Percentiles rank a stretch among this genome's conserved stretches.
Conservation (phyloP, 1,140 invertebrate genomes). For the Sycophila sp. region DNA sequence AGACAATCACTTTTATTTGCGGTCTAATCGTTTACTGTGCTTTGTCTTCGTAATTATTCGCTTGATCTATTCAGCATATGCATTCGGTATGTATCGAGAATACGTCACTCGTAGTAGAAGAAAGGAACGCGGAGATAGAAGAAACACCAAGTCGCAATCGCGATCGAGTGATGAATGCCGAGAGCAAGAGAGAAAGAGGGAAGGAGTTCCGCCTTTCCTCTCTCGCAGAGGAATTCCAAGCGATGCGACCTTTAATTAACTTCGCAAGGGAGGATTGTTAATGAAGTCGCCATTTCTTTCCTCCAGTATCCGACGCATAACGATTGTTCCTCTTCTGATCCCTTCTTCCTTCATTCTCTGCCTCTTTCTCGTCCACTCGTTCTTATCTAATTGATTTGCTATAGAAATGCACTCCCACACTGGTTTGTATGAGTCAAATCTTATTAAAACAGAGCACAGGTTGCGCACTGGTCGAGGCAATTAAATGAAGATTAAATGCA, state of each 20-base stretch:
- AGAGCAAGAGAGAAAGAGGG: not conserved
- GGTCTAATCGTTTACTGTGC: too few species aligned
- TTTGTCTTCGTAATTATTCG: too few species aligned
- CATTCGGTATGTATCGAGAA: not conserved
- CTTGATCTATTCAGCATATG: too few species aligned
- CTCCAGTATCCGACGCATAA: not conserved
- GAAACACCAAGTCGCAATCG: not conserved
- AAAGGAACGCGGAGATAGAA: not conserved
- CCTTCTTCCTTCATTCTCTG: not conserved
- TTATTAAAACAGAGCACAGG: too few species aligned
- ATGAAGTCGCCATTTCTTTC: slow-evolving; percentile 29
- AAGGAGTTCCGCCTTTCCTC: slow-evolving; percentile 13
- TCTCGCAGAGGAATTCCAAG: slow-evolving; percentile 11
- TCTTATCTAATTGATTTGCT: slow-evolving; percentile 32
- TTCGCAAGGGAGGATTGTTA: slow-evolving; percentile 20
- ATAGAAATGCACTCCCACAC: not conserved
- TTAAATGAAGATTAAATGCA: slow-evolving; percentile 26
- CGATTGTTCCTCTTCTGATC: not conserved
- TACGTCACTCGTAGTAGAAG: too few species aligned
- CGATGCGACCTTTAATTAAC: slow-evolving; percentile 36
- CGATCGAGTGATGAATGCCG: slow-evolving; percentile 25
- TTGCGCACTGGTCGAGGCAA: not conserved
- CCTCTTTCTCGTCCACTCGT: not conserved
- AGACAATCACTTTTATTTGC: too few species aligned
- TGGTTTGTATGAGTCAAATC: too few species aligned